Base-by-base conservation (phyloP, 2,113 vertebrate genomes). In the Anoplopoma fimbria region DNA sequence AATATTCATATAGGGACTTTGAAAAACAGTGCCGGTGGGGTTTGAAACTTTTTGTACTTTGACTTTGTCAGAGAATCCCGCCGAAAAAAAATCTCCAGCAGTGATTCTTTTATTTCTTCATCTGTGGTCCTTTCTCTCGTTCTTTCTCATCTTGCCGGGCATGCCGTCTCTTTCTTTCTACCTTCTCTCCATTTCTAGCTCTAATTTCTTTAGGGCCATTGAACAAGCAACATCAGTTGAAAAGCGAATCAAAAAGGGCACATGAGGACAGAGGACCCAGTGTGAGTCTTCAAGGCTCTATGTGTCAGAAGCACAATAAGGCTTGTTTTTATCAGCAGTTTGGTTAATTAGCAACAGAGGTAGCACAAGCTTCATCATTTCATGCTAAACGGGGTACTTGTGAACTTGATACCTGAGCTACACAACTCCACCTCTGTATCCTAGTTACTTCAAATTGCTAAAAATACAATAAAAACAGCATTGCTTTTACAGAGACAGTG, bases 161-260 rank as follows among this genome's bases (percentile, higher is more conserved):
- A 23, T 34, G 47, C 33, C 27, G 21, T 72, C 9, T 29, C 36
- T 8, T 80, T 65, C 60, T 49, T 9, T 57, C 36, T 14, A 45
- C 51, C 29, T 27, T 34, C 10, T 21, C 25, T 15, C 45, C 4
- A 2, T 84, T 60, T 65, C 53, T 36, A 58, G 4, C 49, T 63
- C 49, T 4, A 31, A 64, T 75, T 73, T 69, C 36, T 75, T 53
- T 64, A 38, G 38, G 69, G 57, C 64, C 64, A 65, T 17, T 42
- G 65, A 70, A 76, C 31, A 75, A 42, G 58, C 23, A 45, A 47
- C 62, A 68, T 72, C 51, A 13, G 38, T 70, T 79, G 57, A 63
- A 63, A 62, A 65, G 23, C 1, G 1, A 45, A 47, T 58, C 9
- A 57, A 65, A 67, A 47, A 75, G 53, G 67, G 61, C 17, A 47